Base-by-base conservation (phyloP, 2,888 invertebrate genomes). In the Limenitis camilla region DNA sequence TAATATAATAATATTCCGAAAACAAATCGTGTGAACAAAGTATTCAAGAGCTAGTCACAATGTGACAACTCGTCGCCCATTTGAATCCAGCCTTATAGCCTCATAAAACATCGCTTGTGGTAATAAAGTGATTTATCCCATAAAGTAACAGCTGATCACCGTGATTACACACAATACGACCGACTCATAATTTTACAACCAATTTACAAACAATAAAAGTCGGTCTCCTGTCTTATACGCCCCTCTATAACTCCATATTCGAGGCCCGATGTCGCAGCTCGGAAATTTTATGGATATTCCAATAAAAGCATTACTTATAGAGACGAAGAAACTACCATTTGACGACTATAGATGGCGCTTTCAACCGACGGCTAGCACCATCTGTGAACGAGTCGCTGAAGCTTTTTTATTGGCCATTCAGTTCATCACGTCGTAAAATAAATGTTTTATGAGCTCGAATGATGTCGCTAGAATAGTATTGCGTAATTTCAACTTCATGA, bases 161-260 rank as follows among this genome's bases (percentile, higher is more conserved):
- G 74, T 81, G 82, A 86, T 85, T 84, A 78, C 81, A 73, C 71
- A 78, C 79, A 86, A 85, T 84, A 80, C 81, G 84, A 80, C 73
- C 75, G 80, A 74, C 78, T 86, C 84, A 86, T 88, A 86, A 88
- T 85, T 88, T 88, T 88, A 88, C 87, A 84, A 82, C 82, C 88
- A 88, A 88, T 88, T 88, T 87, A 85, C 86, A 87, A 88, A 88
- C 88, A 88, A 88, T 88, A 88, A 88, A 88, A 87, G 83, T 82
- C 81, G 76, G 74, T 78, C 78, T 80, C 81, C 83, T 80, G 81
- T 84, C 81, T 82, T 81, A 81, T 79, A 78, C 80, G 79, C 81
- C 77, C 79, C 78, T 77, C 75, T 76, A 83, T 84, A 83, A 86
- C 82, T 83, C 82, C 82, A 85, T 84, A 83, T 82, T 83, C 75